phyloP scores from a whole-genome alignment of 2,113 vertebrate genomes.

The Zingel zingel region DNA sequence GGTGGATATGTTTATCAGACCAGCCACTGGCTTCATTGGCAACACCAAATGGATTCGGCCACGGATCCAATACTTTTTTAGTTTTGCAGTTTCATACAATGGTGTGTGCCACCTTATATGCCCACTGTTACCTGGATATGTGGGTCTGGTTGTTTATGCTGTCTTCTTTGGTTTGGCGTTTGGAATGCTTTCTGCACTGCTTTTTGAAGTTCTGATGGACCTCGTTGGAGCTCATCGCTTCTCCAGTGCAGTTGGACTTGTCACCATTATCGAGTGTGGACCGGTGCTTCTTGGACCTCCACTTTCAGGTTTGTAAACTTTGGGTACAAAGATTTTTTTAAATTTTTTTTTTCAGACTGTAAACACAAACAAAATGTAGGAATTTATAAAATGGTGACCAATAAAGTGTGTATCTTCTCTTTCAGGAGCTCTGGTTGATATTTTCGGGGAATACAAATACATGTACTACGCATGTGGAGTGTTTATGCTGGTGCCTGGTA shows the following conservation, averaged over 20 bases:
- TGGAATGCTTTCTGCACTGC: conserved; percentile 86
- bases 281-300: conserved; percentile 87
- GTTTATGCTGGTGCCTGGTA: conserved; percentile 85
- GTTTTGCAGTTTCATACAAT: conserved; percentile 84
- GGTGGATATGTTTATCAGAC: conserved; percentile 85
- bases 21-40: conserved; percentile 81
- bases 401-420: conserved; percentile 43
- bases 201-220: conserved; percentile 89
- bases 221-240: conserved; percentile 85
- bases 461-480: conserved; percentile 87
- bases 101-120: conserved; percentile 86
- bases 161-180: conserved; percentile 85
- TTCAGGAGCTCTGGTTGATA: conserved; percentile 86
- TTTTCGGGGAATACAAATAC: conserved; percentile 87
- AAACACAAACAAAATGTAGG: neutral
- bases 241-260: conserved; percentile 85
- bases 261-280: conserved; percentile 87
- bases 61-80: conserved; percentile 88
- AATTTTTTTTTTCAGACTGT: neutral
- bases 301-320: conserved; percentile 84
- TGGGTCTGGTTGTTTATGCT: conserved; percentile 77
- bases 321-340: neutral
- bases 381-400: neutral
- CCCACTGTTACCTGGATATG: conserved; percentile 82
- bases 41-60: conserved; percentile 87